Evolutionary conservation across 2,113 vertebrate species (phyloP).

Genomic region (Ariopsis seemanni): DNA sequence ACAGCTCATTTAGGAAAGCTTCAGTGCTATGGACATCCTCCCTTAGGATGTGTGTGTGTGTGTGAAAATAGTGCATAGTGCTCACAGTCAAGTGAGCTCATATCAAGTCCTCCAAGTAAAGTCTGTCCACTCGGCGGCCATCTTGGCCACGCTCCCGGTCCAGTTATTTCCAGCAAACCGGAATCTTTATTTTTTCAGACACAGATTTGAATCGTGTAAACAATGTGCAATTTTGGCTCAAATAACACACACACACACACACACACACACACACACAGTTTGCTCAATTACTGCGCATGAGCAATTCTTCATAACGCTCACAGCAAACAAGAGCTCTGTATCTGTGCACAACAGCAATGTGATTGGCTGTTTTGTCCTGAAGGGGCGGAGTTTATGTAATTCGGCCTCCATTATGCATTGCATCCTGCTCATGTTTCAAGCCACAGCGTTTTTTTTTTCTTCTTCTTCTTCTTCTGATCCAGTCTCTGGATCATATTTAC

Average conservation of each 20-base stretch:
- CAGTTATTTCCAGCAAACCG: neutral
- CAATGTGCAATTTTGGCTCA: neutral
- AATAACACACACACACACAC: neutral
- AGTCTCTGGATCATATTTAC: neutral
- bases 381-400: neutral
- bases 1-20: constrained; percentile 56
- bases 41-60: constrained; percentile 36
- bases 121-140: constrained; percentile 8
- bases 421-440: neutral
- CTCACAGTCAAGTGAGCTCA: neutral
- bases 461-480: neutral
- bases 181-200: neutral
- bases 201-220: neutral
- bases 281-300: neutral
- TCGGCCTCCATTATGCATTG: too few relatives aligned
- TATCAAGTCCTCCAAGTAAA: neutral
- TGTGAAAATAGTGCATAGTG: neutral
- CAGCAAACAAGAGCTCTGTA: neutral
- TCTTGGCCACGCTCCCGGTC: constrained; percentile 2
- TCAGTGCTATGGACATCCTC: constrained; percentile 42
- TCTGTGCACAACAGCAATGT: too few relatives aligned
- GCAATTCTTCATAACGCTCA: neutral
- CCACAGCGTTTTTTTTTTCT: neutral
- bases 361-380: neutral
- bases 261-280: neutral